Conservation (phyloP, 2,888 invertebrate species). For the Petrophora chlorosata region DNA sequence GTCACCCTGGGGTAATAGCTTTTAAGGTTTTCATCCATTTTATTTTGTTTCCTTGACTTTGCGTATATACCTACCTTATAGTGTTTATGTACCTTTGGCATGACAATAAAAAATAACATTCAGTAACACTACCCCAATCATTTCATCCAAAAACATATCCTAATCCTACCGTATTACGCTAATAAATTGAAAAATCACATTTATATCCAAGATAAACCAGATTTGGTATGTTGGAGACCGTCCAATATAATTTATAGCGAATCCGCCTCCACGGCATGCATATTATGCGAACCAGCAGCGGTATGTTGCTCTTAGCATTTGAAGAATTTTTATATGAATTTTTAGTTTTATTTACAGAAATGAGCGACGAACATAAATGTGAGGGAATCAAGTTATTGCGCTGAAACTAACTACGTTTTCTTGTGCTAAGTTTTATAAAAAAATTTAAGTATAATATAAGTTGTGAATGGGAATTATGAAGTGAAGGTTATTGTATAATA, state of each 20-base stretch:
- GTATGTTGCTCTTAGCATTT: slow-evolving; percentile 1
- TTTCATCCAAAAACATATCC: no score
- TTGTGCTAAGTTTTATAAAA: neutral
- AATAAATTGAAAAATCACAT: slow-evolving; percentile 33
- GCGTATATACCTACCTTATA: no score
- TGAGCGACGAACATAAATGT: neutral
- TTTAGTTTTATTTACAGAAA: slow-evolving; percentile 8
- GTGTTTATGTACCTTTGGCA: no score
- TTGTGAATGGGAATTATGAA: neutral
- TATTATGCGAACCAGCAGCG: slow-evolving; percentile 6
- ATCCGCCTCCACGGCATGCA: slow-evolving; percentile 6
- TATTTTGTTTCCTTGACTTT: no score
- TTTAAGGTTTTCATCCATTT: no score
- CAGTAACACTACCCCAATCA: no score
- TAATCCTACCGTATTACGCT: no score
- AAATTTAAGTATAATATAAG: neutral
- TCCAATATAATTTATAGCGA: slow-evolving; percentile 29
- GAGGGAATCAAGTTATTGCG: neutral
- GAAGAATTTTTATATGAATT: neutral
- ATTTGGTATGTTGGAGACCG: slow-evolving; percentile 26
- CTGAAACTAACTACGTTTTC: neutral
- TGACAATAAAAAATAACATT: no score
- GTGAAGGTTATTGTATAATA: no score
- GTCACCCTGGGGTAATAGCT: no score
- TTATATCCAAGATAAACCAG: slow-evolving; percentile 29